These are phyloP conservation scores for Ageneiosus marmoratus DNA, from an alignment of 2,113 vertebrate species.

Conservation along the genomic window DNA sequence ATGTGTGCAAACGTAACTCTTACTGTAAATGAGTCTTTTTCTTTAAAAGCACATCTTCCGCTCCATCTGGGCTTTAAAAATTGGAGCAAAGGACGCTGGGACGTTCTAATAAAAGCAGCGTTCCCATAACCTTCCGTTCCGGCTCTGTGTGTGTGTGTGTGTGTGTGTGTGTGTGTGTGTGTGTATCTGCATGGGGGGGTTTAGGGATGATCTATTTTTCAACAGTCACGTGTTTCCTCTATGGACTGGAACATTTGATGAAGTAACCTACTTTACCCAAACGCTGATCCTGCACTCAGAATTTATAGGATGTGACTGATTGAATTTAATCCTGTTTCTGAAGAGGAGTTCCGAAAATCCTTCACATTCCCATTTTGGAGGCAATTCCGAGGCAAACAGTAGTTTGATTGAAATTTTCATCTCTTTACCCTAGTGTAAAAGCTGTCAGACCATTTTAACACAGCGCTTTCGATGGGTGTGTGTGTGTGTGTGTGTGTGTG, in stretches of 20 bases:
- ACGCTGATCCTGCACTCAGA: slow-evolving; percentile 39
- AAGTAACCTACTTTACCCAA: slow-evolving; percentile 67
- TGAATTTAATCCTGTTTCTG: slow-evolving; percentile 8
- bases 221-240: slow-evolving; percentile 68
- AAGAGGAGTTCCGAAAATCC: background rate
- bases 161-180: background rate
- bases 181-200: slow-evolving; percentile 34
- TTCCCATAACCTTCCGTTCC: slow-evolving; percentile 64
- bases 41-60: slow-evolving; percentile 4
- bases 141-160: slow-evolving; percentile 47
- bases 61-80: slow-evolving; percentile 28
- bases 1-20: background rate
- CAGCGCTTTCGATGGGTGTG: no score
- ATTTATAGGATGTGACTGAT: background rate
- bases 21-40: background rate
- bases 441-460: background rate
- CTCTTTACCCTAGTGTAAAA: background rate
- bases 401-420: background rate
- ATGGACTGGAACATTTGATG: slow-evolving; percentile 57
- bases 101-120: slow-evolving; percentile 62
- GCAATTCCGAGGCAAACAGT: background rate
- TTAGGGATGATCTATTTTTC: slow-evolving; percentile 68
- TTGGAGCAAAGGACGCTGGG: slow-evolving; percentile 58
- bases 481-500: no score
- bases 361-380: background rate